Conservation (phyloP, 1,140 invertebrate genomes). For the Pteromalus puparum region DNA sequence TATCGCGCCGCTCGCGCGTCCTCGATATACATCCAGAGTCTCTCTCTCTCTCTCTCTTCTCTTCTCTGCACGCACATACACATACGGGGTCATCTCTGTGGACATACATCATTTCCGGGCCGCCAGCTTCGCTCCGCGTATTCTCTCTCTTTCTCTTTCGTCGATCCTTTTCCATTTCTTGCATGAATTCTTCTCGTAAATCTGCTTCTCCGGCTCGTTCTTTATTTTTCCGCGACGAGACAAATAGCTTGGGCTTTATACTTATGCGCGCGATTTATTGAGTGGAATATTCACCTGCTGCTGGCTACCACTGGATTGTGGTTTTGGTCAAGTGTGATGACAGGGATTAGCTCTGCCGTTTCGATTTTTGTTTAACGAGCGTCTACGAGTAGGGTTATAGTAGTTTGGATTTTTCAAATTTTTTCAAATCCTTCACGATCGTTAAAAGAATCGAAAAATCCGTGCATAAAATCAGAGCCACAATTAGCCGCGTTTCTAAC, state of each 20-base stretch:
- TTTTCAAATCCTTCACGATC: not conserved
- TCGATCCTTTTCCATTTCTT: conserved; percentile 35
- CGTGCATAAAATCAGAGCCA: not conserved
- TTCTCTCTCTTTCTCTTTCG: conserved; percentile 15
- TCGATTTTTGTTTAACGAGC: not conserved
- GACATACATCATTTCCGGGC: conserved; percentile 39
- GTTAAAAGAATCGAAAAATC: not conserved
- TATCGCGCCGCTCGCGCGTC: conserved; percentile 53
- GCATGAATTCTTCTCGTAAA: conserved; percentile 41
- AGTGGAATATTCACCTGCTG: not conserved
- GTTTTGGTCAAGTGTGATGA: no score
- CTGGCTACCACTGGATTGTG: not conserved
- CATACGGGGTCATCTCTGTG: conserved; percentile 27
- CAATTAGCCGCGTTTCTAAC: not conserved
- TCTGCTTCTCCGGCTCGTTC: not conserved
- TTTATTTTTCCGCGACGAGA: not conserved
- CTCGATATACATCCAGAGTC: conserved; percentile 55
- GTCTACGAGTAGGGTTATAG: not conserved
- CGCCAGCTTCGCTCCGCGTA: conserved; percentile 6
- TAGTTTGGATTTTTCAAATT: not conserved
- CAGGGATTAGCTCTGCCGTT: not conserved
- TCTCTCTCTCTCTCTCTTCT: not conserved
- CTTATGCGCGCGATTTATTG: not conserved
- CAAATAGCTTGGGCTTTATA: not conserved
- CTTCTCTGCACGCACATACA: not conserved